Conservation (phyloP, 2,113 vertebrate genomes). For the Sardina pilchardus region DNA sequence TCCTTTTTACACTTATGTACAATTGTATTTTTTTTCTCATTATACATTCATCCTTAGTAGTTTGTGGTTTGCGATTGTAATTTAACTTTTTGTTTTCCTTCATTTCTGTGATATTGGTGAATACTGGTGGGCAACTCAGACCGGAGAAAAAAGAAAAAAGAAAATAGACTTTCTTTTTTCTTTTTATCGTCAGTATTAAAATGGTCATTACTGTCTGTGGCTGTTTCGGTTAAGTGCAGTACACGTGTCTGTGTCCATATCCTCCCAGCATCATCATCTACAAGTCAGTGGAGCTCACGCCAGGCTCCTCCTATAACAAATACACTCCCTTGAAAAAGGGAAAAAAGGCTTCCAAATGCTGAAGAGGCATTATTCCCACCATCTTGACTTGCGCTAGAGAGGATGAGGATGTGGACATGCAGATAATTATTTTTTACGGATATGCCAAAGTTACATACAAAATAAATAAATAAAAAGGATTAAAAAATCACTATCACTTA, state of each 20-base stretch:
- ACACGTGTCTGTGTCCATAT: neutral
- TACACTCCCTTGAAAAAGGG: slow-evolving; percentile 39
- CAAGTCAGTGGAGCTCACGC: neutral
- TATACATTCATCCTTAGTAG: slow-evolving; percentile 99
- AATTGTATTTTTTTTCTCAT: slow-evolving; percentile 88
- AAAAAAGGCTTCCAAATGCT: slow-evolving; percentile 12
- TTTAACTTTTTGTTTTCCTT: slow-evolving; percentile 79
- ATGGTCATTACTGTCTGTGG: slow-evolving; percentile 46
- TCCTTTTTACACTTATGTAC: slow-evolving; percentile 99
- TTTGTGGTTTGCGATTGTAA: slow-evolving; percentile 85
- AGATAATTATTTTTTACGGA: slow-evolving; percentile 61
- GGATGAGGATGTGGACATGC: slow-evolving; percentile 14
- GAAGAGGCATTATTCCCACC: slow-evolving; percentile 3
- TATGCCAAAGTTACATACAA: slow-evolving; percentile 54
- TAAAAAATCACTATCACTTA: slow-evolving; percentile 50
- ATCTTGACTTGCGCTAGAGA: slow-evolving; percentile 48
- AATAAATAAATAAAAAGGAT: slow-evolving; percentile 76
- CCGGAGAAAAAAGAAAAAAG: slow-evolving; percentile 56
- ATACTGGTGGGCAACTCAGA: slow-evolving; percentile 86
- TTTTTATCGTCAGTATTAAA: slow-evolving; percentile 49
- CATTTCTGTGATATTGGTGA: slow-evolving; percentile 87
- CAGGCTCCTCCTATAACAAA: slow-evolving; percentile 37
- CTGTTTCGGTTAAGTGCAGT: slow-evolving; percentile 12
- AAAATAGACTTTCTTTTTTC: slow-evolving; percentile 42
- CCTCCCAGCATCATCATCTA: neutral